A percentile compares a stretch with the other conserved stretches of the same genome.
These are phyloP conservation scores for Pterois miles DNA, from an alignment of 2,797 vertebrate species.

Conservation along the genomic window DNA sequence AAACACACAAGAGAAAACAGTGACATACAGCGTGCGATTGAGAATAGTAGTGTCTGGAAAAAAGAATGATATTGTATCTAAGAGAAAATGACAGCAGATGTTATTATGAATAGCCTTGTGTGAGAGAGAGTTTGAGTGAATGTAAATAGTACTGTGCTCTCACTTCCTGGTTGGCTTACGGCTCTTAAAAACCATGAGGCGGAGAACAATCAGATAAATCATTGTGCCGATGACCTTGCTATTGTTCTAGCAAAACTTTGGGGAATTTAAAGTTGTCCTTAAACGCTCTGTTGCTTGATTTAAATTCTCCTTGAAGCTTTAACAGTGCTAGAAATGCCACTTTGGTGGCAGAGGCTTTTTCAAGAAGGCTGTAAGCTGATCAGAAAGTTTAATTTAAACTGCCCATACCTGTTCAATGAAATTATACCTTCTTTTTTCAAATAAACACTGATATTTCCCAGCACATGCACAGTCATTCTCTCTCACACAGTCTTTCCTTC, in stretches of 20 bases:
- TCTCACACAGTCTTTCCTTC: not conserved
- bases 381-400: constrained; percentile 4
- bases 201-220: not conserved
- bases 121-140: not conserved
- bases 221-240: not conserved
- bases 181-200: not conserved
- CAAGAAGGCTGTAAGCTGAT: constrained; percentile 6
- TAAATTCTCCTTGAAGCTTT: constrained; percentile 13
- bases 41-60: not conserved
- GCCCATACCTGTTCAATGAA: not conserved
- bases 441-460: not conserved
- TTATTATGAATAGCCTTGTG: not conserved
- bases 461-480: not conserved
- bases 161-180: not conserved
- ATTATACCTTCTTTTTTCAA: constrained; percentile 3
- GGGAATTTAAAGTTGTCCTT: constrained; percentile 13
- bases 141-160: not conserved
- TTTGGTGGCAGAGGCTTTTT: not conserved
- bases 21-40: not conserved
- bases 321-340: not conserved
- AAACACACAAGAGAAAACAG: not conserved
- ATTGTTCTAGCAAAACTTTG: not conserved
- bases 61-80: not conserved
- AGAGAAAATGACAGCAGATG: not conserved
- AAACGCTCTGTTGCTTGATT: constrained; percentile 10